Evolutionary conservation across 2,113 vertebrate genomes (phyloP), one percentile per base, ranked within the genome.

Genomic region (Centropus bengalensis): DNA sequence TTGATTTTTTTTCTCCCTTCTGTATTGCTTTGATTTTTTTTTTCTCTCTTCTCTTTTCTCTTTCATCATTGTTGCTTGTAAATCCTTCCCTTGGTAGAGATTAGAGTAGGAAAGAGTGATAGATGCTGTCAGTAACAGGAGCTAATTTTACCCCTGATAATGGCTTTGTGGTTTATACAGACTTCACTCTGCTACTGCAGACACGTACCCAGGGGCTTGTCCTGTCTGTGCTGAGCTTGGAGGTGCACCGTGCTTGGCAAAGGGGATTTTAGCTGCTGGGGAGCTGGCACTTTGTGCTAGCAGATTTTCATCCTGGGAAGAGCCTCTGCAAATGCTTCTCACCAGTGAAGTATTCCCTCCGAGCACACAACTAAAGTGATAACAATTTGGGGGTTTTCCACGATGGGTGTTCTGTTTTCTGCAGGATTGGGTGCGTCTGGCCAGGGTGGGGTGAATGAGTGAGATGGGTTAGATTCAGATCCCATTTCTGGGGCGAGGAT

Each of bases 51-150:
- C 42, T 36, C 87, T 70, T 86, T 91, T 91, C 93, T 95, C 94
- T 97, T 97, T 97, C 96, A 96, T 97, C 94, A 96, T 80, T 91
- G 91, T 91, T 96, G 92, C 93, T 97, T 97, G 94, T 97, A 97
- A 97, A 97, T 96, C 96, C 91, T 96, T 97, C 96, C 96, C 96
- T 69, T 95, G 96, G 94, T 96, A 96, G 96, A 97, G 97, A 97
- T 97, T 97, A 97, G 91, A 94, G 92, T 12, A 91, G 82, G 89
- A 94, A 97, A 96, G 96, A 97, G 92, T 96, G 96, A 97, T 96
- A 96, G 96, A 94, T 94, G 92, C 96, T 97, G 96, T 97, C 96
- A 96, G 96, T 96, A 96, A 94, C 80, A 63, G 89, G 91, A 97
- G 96, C 95, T 97, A 97, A 97, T 97, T 97, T 97, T 96, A 93